Percentiles rank a stretch among this genome's conserved stretches.
Evolutionary conservation across 2,113 vertebrate genomes (phyloP).

Genomic region (Anhinga rufa): DNA sequence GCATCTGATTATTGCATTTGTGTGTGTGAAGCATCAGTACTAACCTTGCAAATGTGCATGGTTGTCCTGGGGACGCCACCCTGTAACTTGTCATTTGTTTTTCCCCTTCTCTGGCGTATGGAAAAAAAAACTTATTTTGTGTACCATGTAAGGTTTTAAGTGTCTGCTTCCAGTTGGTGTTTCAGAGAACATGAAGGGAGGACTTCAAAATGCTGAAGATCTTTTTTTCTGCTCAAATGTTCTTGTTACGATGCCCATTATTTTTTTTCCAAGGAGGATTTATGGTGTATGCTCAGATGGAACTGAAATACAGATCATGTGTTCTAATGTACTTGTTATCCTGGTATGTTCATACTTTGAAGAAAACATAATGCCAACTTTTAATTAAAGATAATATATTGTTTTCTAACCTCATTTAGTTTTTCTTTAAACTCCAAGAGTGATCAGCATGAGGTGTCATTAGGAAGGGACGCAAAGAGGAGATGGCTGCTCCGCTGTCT

Average conservation of each 20-base stretch:
- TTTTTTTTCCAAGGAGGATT: neutral
- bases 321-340: neutral
- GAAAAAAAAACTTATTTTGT: neutral
- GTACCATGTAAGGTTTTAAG: neutral
- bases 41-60: neutral
- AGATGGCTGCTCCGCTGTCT: neutral
- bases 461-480: neutral
- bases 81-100: neutral
- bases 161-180: neutral
- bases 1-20: neutral
- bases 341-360: neutral
- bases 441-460: neutral
- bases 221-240: neutral
- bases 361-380: neutral
- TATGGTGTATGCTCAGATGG: neutral
- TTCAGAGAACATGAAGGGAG: neutral
- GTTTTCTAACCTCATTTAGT: slow-evolving; percentile 25
- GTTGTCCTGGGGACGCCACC: neutral
- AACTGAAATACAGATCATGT: neutral
- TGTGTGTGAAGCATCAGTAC: neutral
- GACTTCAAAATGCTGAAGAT: neutral
- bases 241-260: neutral
- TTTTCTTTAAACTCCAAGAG: slow-evolving; percentile 7
- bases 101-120: neutral
- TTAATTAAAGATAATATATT: slow-evolving; percentile 41